Base-by-base conservation (phyloP, 2,113 vertebrate genomes). In the Zeus faber region DNA sequence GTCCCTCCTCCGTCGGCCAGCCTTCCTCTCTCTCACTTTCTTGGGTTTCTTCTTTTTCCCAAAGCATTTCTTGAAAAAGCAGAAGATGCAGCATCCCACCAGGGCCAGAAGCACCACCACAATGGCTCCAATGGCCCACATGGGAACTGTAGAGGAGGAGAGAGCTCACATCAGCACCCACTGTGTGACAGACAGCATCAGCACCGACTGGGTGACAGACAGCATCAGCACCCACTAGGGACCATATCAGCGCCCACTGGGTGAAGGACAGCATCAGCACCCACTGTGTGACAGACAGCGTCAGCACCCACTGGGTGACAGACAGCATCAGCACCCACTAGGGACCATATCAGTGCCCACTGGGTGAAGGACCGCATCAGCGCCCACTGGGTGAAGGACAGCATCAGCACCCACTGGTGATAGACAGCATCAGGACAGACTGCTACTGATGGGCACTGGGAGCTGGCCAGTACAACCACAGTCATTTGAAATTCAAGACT, bases 61-160 rank as follows among this genome's bases (percentile, higher is more conserved):
- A 1, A 79, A 88, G 69, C 91, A 93, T 81, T 93, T 92, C 79
- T 89, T 93, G 33, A 89, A 81, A 48, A 91, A 48, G 51, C 92
- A 91, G 79, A 91, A 92, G 55, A 89, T 81, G 78, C 77, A 88
- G 68, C 91, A 91, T 9, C 85, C 56, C 24, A 92, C 79, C 35
- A 95, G 73, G 44, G 74, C 71, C 2, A 90, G 85, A 22, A 90
- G 78, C 64, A 92, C 58, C 44, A 93, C 85, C 16, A 92, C 72
- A 21, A 93, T 89, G 62, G 90, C 87, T 58, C 82, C 91, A 22
- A 94, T 77, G n/a, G 90, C 91, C 92, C 93, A 95, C 65, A 88
- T 80, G 0, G 91, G 92, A 67, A 93, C 92, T 94, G 83, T 7
- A 59, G 54, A 43, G 69, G 41, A 24, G 67, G 23, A 21, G 3